Evolutionary conservation across 2,113 vertebrate genomes (phyloP), one percentile per base, ranked within the genome.

Genomic region (Haliaeetus leucogaster): DNA sequence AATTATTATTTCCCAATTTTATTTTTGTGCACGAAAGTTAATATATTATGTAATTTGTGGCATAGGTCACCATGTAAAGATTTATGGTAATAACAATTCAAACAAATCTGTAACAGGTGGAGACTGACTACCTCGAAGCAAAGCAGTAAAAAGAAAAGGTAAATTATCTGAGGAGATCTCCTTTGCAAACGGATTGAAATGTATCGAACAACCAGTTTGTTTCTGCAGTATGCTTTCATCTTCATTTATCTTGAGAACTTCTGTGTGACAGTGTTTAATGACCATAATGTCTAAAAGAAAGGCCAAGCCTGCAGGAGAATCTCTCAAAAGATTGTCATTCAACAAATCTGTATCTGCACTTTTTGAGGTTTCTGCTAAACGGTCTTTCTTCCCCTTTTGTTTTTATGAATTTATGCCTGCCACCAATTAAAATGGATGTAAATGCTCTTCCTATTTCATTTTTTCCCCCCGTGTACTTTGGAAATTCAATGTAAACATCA

Each of bases 11-110:
- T 93, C 90, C 86, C 82, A 34, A 23, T 92, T 97, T 98, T 97
- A 96, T 96, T 98, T 98, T 97, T 97, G 95, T 98, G 97, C 98
- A 98, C 97, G 97, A 95, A 98, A 98, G 95, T 97, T 98, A 98
- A 98, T 97, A 98, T 98, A 98, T 97, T 92, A 95, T 82, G 96
- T 96, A 97, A 95, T 71, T 92, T 97, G 97, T 98, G 96, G 96
- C 91, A 95, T 98, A 97, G 93, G 96, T 96, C 92, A 95, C 88
- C 85, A 82, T 98, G 95, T 98, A 96, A 98, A 97, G 93, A 86
- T 89, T 96, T 97, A 97, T 98, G 97, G 82, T 96, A 94, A 93
- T 90, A 90, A 94, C 81, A 81, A 95, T 96, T 92, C 66, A 91
- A 95, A 93, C 61, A 84, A 79, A 71, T 97, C 93, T 97, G 62